Percentiles rank a stretch among this genome's conserved stretches.
Conservation (phyloP, 1,140 invertebrate genomes). For the Drosophila mauritiana region DNA sequence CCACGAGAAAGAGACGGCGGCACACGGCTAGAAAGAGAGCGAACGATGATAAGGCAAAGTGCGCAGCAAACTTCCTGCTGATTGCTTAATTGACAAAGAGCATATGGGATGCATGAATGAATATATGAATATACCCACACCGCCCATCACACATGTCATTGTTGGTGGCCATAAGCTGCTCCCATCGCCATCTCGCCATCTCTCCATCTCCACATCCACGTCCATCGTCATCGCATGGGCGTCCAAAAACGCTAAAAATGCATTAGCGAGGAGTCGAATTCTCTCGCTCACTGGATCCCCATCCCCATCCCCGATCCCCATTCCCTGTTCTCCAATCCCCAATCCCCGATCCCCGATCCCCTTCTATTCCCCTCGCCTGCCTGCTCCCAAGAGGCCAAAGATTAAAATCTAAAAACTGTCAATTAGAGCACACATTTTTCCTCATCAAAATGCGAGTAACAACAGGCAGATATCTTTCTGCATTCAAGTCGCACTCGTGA, state of each 20-base stretch:
- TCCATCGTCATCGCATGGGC: constrained; percentile 59
- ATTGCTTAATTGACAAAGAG: constrained; percentile 83
- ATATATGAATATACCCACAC: constrained; percentile 56
- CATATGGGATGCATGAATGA: constrained; percentile 82
- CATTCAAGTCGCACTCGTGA: background rate
- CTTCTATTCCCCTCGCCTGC: background rate
- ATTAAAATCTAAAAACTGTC: constrained; percentile 83
- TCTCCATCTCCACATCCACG: constrained; percentile 12
- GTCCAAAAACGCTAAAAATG: constrained; percentile 77
- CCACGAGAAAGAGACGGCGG: background rate
- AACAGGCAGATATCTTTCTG: constrained; percentile 23
- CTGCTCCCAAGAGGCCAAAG: constrained; percentile 42
- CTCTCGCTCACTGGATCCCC: constrained; percentile 25
- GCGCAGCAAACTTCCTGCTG: constrained; percentile 81
- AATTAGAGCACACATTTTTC: constrained; percentile 83
- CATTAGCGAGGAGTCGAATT: constrained; percentile 76
- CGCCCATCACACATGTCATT: constrained; percentile 65
- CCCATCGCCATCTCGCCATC: constrained; percentile 39
- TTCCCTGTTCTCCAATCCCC: background rate
- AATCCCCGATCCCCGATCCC: background rate
- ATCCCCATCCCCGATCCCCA: background rate
- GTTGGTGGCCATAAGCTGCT: constrained; percentile 80
- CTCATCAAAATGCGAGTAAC: constrained; percentile 74
- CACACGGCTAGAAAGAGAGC: background rate
- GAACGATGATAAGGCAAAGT: constrained; percentile 71